These are phyloP conservation scores for Nesogale talazaci DNA, from an alignment of 2,113 vertebrate species.

Conservation along the genomic window DNA sequence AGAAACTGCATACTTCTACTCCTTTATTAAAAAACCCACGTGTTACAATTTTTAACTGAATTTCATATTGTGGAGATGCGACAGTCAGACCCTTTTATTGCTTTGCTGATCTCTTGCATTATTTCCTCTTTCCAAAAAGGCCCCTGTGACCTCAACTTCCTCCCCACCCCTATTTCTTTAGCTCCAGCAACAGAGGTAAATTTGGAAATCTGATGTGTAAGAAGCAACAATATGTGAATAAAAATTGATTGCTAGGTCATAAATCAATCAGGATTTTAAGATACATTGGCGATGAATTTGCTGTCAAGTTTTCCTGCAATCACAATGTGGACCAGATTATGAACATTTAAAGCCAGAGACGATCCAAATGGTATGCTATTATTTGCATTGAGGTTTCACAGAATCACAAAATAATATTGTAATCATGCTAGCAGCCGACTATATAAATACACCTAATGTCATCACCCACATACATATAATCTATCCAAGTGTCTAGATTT, in stretches of 20 bases:
- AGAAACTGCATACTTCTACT: slow-evolving; percentile 26
- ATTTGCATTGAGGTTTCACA: slow-evolving; percentile 30
- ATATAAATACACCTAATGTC: slow-evolving; percentile 33
- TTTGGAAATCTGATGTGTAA: slow-evolving; percentile 70
- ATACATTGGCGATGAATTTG: slow-evolving; percentile 64
- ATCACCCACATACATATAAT: slow-evolving; percentile 14
- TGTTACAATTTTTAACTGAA: slow-evolving; percentile 67
- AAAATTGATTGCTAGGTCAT: slow-evolving; percentile 77
- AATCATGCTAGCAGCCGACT: slow-evolving; percentile 17
- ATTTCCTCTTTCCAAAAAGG: slow-evolving; percentile 61
- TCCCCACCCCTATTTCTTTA: slow-evolving; percentile 67
- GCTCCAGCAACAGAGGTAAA: slow-evolving; percentile 33
- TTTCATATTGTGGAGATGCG: slow-evolving; percentile 64
- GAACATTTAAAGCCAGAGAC: slow-evolving; percentile 38
- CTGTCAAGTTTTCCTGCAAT: slow-evolving; percentile 51
- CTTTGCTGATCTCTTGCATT: slow-evolving; percentile 71
- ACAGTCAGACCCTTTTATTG: slow-evolving; percentile 71
- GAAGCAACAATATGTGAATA: slow-evolving; percentile 76
- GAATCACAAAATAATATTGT: slow-evolving; percentile 52
- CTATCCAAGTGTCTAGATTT: slow-evolving; percentile 5
- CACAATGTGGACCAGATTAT: slow-evolving; percentile 63
- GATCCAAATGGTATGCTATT: slow-evolving; percentile 68
- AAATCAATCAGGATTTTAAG: slow-evolving; percentile 79
- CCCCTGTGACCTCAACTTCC: slow-evolving; percentile 55
- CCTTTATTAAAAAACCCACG: slow-evolving; percentile 61